Conservation (phyloP, 2,113 vertebrate species). For the Amblyornis subalaris region DNA sequence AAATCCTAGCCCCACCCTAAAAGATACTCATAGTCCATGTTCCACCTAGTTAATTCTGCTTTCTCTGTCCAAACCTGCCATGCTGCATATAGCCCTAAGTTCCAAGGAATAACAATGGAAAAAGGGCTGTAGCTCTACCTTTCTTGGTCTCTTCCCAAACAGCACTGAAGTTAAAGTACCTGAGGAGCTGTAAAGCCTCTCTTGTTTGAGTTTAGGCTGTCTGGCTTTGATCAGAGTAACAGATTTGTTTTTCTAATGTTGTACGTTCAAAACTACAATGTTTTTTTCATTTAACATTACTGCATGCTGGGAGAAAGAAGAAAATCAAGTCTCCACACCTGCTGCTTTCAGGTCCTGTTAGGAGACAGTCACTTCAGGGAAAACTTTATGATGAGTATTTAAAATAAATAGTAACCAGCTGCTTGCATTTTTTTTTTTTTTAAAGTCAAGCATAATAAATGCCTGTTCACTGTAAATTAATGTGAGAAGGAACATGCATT, state of each 20-base stretch:
- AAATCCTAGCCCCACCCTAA: background rate
- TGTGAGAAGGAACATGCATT: background rate
- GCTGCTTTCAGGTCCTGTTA: background rate
- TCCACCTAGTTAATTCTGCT: background rate
- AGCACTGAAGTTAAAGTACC: background rate
- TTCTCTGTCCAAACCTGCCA: background rate
- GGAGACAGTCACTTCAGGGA: background rate
- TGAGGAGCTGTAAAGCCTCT: background rate
- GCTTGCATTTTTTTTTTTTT: background rate
- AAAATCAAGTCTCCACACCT: background rate
- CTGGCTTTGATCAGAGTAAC: background rate
- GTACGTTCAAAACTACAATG: background rate
- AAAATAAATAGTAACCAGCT: background rate
- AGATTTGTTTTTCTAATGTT: background rate
- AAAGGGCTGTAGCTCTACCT: background rate
- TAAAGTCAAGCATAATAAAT: background rate
- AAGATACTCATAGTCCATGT: background rate
- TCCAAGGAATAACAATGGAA: background rate
- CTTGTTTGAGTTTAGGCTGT: background rate
- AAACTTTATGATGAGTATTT: background rate
- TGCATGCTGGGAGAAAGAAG: background rate
- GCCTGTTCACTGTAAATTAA: background rate
- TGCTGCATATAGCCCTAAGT: background rate
- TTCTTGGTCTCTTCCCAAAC: background rate
- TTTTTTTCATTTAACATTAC: background rate